Base-by-base conservation (phyloP, 2,888 invertebrate genomes). In the Drosophila mimetica region DNA sequence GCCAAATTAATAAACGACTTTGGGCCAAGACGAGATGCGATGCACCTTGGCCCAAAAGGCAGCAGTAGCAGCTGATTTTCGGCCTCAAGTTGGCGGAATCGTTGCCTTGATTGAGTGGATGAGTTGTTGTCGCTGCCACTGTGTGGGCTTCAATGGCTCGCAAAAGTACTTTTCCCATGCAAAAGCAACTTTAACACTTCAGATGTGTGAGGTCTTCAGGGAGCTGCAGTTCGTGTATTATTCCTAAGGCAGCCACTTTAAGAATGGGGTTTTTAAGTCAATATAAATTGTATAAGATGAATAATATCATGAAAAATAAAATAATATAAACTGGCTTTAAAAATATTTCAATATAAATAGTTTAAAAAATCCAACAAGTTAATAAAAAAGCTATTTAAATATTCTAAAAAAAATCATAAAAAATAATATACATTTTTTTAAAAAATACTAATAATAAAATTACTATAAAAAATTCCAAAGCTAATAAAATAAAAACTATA, bases 1-100 rank as follows among this genome's bases (percentile, higher is more conserved):
- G 85, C 78, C 86, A 85, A 85, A 85, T 85, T 82, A 82, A 82
- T 86, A 86, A 86, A 79, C 75, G 75, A 74, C 70, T 66, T 44
- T 30, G 22, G 53, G 48, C 69, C 44, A 28, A 37, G 11, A 18
- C 6, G 6, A 22, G 22, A 22, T 5, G 22, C 22, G 30, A 2
- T 51, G 34, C 36, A 57, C 32, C 32, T 51, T 34, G 34, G 57
- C 41, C 48, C 55, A 39, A 8, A 34, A 44, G n/a, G n/a, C n/a
- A n/a, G 61, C 80, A 77, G 84, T 86, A 86, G 81, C 81, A 70
- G 67, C 75, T 76, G 82, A 82, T 86, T 75, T 57, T 86, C 75
- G 70, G 6, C 71, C 58, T 77, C 63, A 84, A 84, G 84, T 77
- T 84, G 79, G 60, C 81, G 59, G 60, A 47, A 47, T 73, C 79